phyloP scores from a whole-genome alignment of 2,797 vertebrate species.

The Glyptemys insculpta region DNA sequence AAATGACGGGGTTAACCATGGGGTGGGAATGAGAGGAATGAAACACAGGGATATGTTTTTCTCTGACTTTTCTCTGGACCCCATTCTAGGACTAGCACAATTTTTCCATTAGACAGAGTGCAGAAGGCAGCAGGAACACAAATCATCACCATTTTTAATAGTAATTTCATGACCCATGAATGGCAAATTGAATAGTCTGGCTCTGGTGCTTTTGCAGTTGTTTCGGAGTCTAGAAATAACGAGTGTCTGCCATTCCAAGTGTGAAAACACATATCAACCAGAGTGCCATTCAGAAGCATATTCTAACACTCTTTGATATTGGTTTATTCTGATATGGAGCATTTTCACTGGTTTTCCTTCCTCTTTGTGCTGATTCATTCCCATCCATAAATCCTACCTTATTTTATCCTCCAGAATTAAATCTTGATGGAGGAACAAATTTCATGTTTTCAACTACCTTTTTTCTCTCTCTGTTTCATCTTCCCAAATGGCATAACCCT shows the following conservation, averaged over 20 bases:
- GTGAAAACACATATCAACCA: neutral
- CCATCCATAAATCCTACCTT: neutral
- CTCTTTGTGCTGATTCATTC: neutral
- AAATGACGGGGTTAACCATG: neutral
- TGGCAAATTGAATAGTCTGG: neutral
- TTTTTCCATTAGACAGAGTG: neutral
- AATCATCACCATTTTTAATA: neutral
- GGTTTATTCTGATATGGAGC: neutral
- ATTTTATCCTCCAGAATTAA: neutral
- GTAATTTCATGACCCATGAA: neutral
- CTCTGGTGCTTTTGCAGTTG: neutral
- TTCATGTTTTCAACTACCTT: neutral
- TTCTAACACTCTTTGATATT: neutral
- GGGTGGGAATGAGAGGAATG: neutral
- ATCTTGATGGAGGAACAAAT: neutral
- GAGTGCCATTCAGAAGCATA: neutral
- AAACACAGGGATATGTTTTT: neutral
- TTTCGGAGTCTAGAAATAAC: neutral
- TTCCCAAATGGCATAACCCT: neutral
- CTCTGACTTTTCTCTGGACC: neutral
- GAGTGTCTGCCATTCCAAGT: neutral
- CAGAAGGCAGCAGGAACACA: neutral
- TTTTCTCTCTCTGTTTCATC: neutral
- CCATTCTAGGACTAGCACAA: neutral
- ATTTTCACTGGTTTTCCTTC: neutral